Evolutionary conservation across 2,113 vertebrate species (phyloP), one percentile per base, ranked within the genome.

Genomic region (Megaceryle torquata): DNA sequence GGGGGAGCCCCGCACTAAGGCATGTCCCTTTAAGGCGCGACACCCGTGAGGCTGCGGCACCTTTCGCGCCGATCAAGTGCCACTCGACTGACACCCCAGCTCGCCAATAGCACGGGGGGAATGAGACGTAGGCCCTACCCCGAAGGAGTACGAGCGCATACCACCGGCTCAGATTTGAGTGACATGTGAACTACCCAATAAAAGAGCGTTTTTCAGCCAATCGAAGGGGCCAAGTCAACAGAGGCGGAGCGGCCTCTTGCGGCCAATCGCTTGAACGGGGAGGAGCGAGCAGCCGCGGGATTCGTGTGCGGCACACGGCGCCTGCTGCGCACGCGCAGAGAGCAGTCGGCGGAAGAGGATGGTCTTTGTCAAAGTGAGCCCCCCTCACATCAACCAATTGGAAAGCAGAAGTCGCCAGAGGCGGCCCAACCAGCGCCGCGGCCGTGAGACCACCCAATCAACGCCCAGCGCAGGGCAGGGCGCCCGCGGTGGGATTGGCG

Each of bases 171-270:
- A 1, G 5, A 0, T 3, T 15, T 81, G 71, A 97, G 11, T 57
- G 93, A 86, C 86, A 5, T 0, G 0, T 1, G 0, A 2, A 0
- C 0, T 4, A 0, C 0, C 91, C 93, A 95, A 65, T 96, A 17
- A 54, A 1, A 3, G 3, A 6, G 6, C 2, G 0, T 11, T 0
- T 2, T 9, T 15, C 33, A 25, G 21, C 67, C 68, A 90, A 85
- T 69, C 19, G 60, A 25, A 48, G 13, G 5, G 54, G 15, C 5
- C 0, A 4, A 10, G 1, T 0, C 3, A 4, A 3, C 0, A 1
- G 41, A n/a, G 35, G 65, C 48, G 57, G 88, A 1, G 25, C 6
- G 5, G 19, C 17, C 35, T n/a, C 37, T 28, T 5, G 8, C 6
- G 2, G 31, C 5, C 25, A 33, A 63, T 71, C 10, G 24, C 16